These are phyloP conservation scores for Rhagophthalmus giganteus DNA, from an alignment of 2,888 invertebrate species.

Conservation along the genomic window DNA sequence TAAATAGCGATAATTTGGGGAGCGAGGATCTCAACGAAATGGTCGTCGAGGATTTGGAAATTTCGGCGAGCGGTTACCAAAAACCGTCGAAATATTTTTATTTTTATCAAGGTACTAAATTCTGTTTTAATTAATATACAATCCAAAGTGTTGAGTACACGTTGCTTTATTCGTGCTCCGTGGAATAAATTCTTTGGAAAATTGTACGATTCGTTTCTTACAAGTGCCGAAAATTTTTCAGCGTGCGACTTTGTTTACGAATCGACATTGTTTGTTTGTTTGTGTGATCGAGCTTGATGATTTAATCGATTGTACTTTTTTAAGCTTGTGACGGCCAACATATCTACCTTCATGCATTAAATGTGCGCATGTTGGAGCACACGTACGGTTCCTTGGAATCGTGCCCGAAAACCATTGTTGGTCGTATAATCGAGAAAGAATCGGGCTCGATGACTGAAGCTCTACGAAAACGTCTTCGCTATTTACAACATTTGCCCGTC, in stretches of 20 bases:
- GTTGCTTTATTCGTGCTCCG: constrained; percentile 26
- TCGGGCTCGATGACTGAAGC: constrained; percentile 83
- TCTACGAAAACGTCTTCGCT: constrained; percentile 72
- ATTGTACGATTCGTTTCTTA: constrained; percentile 19
- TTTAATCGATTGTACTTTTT: no score
- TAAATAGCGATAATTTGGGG: constrained; percentile 41
- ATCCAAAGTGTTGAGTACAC: constrained; percentile 44
- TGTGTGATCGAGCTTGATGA: no score
- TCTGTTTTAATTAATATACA: no score
- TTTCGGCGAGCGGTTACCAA: constrained; percentile 34
- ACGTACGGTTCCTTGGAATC: constrained; percentile 81
- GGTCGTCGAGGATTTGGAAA: constrained; percentile 49
- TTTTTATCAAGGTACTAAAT: constrained; percentile 34
- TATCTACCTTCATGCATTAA: constrained; percentile 87
- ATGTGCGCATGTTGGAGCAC: constrained; percentile 84
- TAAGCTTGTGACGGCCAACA: constrained; percentile 92
- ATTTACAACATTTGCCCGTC: constrained; percentile 84
- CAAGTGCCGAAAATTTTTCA: neutral
- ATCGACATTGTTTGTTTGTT: neutral
- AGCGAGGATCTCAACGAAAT: constrained; percentile 31
- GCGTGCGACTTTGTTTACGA: neutral
- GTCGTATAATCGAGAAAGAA: constrained; percentile 85
- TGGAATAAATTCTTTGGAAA: constrained; percentile 40
- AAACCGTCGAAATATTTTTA: constrained; percentile 53
- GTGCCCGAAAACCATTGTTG: constrained; percentile 74